A percentile compares a stretch with the other conserved stretches of the same genome.
Conservation (phyloP, 2,888 invertebrate species). For the Eupithecia inturbata region DNA sequence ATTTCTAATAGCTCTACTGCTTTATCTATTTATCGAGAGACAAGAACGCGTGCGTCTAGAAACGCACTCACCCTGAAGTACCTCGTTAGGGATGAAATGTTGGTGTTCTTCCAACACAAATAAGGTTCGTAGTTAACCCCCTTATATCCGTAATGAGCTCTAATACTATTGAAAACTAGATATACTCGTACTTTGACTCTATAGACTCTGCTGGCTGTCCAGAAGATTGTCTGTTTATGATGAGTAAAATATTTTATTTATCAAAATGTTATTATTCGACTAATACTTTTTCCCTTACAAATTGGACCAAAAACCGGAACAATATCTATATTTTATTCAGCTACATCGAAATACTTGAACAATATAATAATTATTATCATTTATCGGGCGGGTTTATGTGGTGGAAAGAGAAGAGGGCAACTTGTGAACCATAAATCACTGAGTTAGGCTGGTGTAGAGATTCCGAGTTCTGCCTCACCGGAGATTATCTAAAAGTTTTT, state of each 20-base stretch:
- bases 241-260: background rate
- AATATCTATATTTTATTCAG: conserved; percentile 73
- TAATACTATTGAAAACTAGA: background rate
- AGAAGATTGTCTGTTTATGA: background rate
- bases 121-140: too few relatives aligned
- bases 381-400: conserved; percentile 78
- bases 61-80: too few relatives aligned
- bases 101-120: too few relatives aligned
- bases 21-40: too few relatives aligned
- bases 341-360: conserved; percentile 81
- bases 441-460: conserved; percentile 7
- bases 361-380: conserved; percentile 84
- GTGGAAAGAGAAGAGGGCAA: conserved; percentile 66
- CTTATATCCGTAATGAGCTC: too few relatives aligned
- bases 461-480: background rate
- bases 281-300: conserved; percentile 37
- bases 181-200: background rate
- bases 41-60: too few relatives aligned
- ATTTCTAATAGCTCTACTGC: background rate
- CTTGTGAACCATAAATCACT: conserved; percentile 50
- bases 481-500: conserved; percentile 23
- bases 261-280: too few relatives aligned
- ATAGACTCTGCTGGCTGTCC: too few relatives aligned
- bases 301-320: conserved; percentile 53
- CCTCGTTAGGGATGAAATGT: too few relatives aligned